A percentile compares a stretch with the other conserved stretches of the same genome.
phyloP scores from a whole-genome alignment of 2,113 vertebrate genomes.

The Lepus americanus region DNA sequence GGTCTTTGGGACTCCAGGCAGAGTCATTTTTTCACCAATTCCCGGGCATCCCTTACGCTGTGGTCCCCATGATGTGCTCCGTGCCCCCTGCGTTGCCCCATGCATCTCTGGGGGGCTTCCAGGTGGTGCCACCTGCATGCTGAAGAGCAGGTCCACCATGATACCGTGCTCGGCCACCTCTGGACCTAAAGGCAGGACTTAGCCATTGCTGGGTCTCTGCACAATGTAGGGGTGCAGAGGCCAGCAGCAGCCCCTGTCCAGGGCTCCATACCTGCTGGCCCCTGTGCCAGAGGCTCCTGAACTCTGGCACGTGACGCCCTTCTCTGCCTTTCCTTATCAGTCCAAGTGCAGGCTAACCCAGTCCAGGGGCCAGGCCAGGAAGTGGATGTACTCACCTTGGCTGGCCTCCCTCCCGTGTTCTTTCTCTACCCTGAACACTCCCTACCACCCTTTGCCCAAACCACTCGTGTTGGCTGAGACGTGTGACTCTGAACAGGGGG shows the following conservation, averaged over 20 bases:
- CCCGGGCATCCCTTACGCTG: neutral
- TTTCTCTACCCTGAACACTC: neutral
- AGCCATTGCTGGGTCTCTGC: neutral
- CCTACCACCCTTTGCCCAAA: neutral
- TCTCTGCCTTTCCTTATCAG: neutral
- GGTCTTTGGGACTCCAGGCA: neutral
- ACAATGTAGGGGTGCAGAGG: neutral
- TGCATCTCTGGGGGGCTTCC: neutral
- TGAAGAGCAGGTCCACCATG: neutral
- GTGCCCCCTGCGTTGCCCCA: rapidly evolving
- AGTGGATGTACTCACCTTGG: neutral
- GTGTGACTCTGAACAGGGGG: neutral
- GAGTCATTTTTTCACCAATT: neutral
- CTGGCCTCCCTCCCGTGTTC: neutral
- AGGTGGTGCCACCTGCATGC: neutral
- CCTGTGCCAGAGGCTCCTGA: neutral
- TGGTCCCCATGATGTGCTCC: neutral
- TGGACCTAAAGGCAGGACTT: neutral
- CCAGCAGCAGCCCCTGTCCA: neutral
- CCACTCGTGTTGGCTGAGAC: neutral
- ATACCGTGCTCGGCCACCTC: neutral
- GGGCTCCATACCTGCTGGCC: neutral
- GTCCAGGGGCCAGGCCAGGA: neutral
- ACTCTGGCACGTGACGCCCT: neutral
- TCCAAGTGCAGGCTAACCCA: neutral